Percentiles rank a stretch among this genome's conserved stretches.
phyloP scores from a whole-genome alignment of 2,797 vertebrate species.

The Mormyrus hasselquistii region DNA sequence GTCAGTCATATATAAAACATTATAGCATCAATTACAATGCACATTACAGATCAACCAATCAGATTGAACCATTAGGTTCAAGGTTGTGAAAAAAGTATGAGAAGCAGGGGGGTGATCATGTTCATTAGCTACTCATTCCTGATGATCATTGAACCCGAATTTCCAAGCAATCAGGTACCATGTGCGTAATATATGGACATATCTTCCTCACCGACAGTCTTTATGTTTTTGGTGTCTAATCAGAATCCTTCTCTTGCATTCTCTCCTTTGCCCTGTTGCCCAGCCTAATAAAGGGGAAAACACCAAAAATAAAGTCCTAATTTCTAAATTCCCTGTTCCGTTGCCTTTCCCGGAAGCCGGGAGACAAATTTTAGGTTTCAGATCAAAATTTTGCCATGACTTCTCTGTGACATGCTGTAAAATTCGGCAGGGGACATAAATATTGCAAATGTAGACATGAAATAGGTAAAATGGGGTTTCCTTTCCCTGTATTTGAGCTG shows the following conservation, averaged over 20 bases:
- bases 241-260: not conserved
- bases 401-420: not conserved
- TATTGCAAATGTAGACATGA: not conserved
- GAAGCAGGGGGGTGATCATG: not conserved
- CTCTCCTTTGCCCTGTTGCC: not conserved
- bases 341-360: not conserved
- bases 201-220: not conserved
- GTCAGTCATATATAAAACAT: not conserved
- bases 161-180: not conserved
- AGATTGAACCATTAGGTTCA: not conserved
- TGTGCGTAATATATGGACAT: not conserved
- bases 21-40: not conserved
- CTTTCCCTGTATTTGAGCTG: not conserved
- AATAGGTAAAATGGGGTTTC: not conserved
- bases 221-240: not conserved
- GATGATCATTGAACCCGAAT: not conserved
- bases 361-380: not conserved
- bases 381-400: not conserved
- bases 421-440: not conserved
- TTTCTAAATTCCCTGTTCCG: not conserved
- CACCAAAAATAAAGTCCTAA: not conserved
- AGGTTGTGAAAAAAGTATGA: not conserved
- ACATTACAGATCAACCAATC: not conserved
- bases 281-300: not conserved
- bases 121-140: not conserved